Evolutionary conservation across 2,888 invertebrate species (phyloP).

Genomic region (Nebria salina): DNA sequence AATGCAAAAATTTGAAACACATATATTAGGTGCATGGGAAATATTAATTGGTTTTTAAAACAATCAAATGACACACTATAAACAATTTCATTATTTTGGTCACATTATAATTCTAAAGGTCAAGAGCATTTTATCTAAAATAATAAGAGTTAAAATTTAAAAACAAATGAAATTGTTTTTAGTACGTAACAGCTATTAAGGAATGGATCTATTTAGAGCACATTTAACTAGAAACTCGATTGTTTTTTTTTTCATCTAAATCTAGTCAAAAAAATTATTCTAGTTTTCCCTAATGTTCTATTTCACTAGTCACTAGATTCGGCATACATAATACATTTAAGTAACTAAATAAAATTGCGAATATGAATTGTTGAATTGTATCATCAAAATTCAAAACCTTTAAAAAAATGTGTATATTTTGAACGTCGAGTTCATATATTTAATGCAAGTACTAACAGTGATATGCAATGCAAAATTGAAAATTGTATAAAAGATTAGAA

Average conservation of each 20-base stretch:
- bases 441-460: too few species aligned
- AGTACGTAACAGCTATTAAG: conserved; percentile 25
- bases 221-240: conserved; percentile 40
- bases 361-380: conserved; percentile 4
- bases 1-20: conserved; percentile 46
- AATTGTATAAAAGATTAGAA: too few species aligned
- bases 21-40: conserved; percentile 38
- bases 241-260: conserved; percentile 15
- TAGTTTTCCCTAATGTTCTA: conserved; percentile 23
- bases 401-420: neutral
- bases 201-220: conserved; percentile 34
- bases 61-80: conserved; percentile 32
- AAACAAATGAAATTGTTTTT: conserved; percentile 25
- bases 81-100: conserved; percentile 15
- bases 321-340: conserved; percentile 29
- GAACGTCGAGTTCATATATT: neutral
- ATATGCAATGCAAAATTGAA: too few species aligned
- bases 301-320: conserved; percentile 26
- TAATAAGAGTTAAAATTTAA: neutral
- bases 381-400: conserved; percentile 24
- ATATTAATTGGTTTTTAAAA: conserved; percentile 37
- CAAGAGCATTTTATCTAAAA: neutral
- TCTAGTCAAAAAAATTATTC: neutral
- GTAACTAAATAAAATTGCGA: neutral
- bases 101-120: neutral